Conservation (phyloP, 2,888 invertebrate genomes). For the Pegoplata infirma region DNA sequence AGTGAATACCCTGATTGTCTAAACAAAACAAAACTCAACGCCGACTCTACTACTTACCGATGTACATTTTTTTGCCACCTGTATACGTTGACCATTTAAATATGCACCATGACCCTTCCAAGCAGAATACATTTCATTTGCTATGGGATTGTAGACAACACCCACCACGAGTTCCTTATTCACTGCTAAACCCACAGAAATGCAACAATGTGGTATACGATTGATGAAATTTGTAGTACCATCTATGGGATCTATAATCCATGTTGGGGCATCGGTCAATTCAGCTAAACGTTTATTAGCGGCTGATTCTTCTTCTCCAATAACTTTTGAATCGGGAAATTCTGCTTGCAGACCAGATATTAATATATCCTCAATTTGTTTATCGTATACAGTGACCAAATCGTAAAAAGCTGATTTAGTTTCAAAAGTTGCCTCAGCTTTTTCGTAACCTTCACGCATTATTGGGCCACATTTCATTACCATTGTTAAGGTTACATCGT, state of each 20-base stretch:
- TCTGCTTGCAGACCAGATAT: slow-evolving; percentile 80
- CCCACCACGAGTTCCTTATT: slow-evolving; percentile 83
- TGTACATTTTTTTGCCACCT: slow-evolving; percentile 73
- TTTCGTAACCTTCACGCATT: slow-evolving; percentile 73
- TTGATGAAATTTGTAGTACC: slow-evolving; percentile 91
- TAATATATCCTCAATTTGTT: slow-evolving; percentile 85
- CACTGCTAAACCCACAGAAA: slow-evolving; percentile 83
- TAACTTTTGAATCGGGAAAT: slow-evolving; percentile 85
- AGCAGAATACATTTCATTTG: slow-evolving; percentile 86
- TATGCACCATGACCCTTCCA: slow-evolving; percentile 86
- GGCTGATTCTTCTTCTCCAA: slow-evolving; percentile 85
- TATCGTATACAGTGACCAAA: slow-evolving; percentile 89
- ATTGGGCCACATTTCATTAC: slow-evolving; percentile 75
- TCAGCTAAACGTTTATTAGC: slow-evolving; percentile 71
- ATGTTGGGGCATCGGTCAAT: slow-evolving; percentile 88
- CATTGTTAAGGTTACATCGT: slow-evolving; percentile 72
- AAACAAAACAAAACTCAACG: no score
- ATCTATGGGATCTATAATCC: slow-evolving; percentile 93
- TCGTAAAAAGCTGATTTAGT: slow-evolving; percentile 83
- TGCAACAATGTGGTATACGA: slow-evolving; percentile 83
- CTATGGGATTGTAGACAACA: slow-evolving; percentile 87
- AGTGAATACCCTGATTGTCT: no score
- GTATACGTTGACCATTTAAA: slow-evolving; percentile 83
- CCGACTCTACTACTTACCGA: slow-evolving; percentile 71
- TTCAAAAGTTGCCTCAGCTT: slow-evolving; percentile 71